Percentiles rank a stretch among this genome's conserved stretches.
phyloP scores from a whole-genome alignment of 2,888 invertebrate genomes.

The Caenorhabditis sp. region DNA sequence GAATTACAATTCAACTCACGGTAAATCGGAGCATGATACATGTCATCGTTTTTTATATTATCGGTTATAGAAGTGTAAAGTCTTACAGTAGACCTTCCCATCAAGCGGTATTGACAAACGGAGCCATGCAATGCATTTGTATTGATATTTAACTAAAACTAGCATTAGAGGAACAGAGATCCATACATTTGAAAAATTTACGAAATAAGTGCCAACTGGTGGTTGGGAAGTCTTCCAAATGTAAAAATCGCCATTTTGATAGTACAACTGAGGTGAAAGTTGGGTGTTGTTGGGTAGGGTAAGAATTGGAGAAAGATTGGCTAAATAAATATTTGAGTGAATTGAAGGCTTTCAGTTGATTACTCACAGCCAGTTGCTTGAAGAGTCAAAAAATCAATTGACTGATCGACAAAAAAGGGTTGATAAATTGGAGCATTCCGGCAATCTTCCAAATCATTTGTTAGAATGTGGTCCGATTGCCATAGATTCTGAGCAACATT shows the following conservation, averaged over 20 bases:
- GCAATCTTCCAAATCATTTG: constrained; percentile 76
- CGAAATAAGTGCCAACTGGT: constrained; percentile 65
- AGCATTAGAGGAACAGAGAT: too few relatives aligned
- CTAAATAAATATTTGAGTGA: constrained; percentile 16
- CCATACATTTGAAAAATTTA: constrained; percentile 21
- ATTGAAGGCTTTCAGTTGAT: too few relatives aligned
- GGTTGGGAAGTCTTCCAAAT: constrained; percentile 63
- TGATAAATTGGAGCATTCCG: constrained; percentile 68
- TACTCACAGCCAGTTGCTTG: constrained; percentile 68
- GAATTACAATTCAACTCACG: constrained; percentile 22
- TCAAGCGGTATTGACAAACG: constrained; percentile 74
- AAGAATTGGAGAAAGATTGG: constrained; percentile 56
- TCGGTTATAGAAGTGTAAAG: constrained; percentile 70
- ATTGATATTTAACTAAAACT: constrained; percentile 63
- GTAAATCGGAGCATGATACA: constrained; percentile 67
- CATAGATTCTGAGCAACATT: constrained; percentile 50
- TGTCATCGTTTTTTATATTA: constrained; percentile 65
- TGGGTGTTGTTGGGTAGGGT: constrained; percentile 59
- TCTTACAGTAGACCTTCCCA: constrained; percentile 66
- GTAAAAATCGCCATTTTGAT: constrained; percentile 65
- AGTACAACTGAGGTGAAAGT: constrained; percentile 35
- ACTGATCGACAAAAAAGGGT: constrained; percentile 75
- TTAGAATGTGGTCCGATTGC: constrained; percentile 57
- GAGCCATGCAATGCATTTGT: constrained; percentile 35
- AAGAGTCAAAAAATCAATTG: constrained; percentile 61